Base-by-base conservation (phyloP, 2,797 vertebrate species). In the Potorous gilbertii region DNA sequence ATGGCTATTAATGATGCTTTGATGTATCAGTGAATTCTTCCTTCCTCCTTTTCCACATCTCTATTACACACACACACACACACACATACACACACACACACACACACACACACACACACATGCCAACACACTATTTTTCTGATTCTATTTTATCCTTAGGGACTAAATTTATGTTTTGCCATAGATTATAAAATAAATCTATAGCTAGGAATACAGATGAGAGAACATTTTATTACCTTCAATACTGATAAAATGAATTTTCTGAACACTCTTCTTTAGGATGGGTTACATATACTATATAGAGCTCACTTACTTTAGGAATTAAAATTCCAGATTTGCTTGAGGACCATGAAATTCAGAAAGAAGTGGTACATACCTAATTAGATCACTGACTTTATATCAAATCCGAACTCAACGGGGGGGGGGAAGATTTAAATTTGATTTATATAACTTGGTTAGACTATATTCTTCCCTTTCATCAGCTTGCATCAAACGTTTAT, bases 371-470 rank as follows among this genome's bases (percentile, higher is more conserved):
- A 97, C 96, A 96, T 98, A 97, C 97, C 94, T 97, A 94, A 96
- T 98, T 97, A 98, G 96, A 93, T 98, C 94, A 97, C 54, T 97
- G 97, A 97, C 95, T 98, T 92, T 96, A 96, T 96, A 93, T 90
- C 92, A 93, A 95, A 97, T 97, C 29, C 96, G 62, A 8, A 91
- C 55, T 91, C 94, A 56, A 95, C 93, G 91, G 94, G 91, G 50
- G 93, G 91, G 94, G 91, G 50, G 93, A 90, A 93, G 93, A 59
- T 96, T 96, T 95, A 94, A 50, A 93, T 94, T 97, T 91, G 89
- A 40, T 96, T 96, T 57, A 55, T 89, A 74, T 94, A 96, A 91
- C 54, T 93, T 92, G 89, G 59, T 90, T 93, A 74, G 54, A 10
- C 93, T 96, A 94, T 54, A 93, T 91, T 87, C 93, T 74, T 95